Evolutionary conservation across 2,888 invertebrate genomes (phyloP), one percentile per base, ranked within the genome.

Genomic region (Corbicula japonica): DNA sequence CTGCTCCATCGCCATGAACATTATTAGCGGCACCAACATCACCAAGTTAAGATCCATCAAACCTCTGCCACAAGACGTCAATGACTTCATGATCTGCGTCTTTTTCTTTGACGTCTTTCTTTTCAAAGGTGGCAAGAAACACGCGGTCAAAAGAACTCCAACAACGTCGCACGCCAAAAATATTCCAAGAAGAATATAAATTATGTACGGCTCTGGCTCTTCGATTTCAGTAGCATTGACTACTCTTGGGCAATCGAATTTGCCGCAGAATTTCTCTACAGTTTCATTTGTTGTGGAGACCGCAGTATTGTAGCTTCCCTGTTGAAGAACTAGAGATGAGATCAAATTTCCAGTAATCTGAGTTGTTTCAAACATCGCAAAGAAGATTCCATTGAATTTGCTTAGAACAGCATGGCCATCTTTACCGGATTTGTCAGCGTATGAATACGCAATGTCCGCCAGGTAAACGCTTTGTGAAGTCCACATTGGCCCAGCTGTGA

Each of bases 381-480:
- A 90, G 84, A 92, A 92, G 23, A 92, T 86, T 23, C 91, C 91
- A 75, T 91, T 91, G 71, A 91, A 90, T 30, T 84, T 83, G 54
- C 87, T 89, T n/a, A 92, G 75, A 28, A 89, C 83, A 1, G 83
- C 76, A 76, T 90, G 89, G 0, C 80, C 85, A 1, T 88, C 77
- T 65, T 87, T 76, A 0, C 74, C 71, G 0, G 81, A 86, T 12
- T 80, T 74, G 50, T 86, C 84, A 6, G 91, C 87, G 69, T 88
- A 87, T 5, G 89, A 88, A 74, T 80, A 84, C 26, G 92, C 91
- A 23, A 88, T 84, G 23, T 89, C 86, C 0, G 92, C 85, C 26
- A 92, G 83, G 79, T 91, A 92, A n/a, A 91, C 86, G 28, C 89
- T 85, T 85, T 92, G 91, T 0, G 91, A 88, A 1, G 89, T 90